These are phyloP conservation scores for Drosophila ambigua DNA, from an alignment of 1,140 invertebrate species.

Conservation along the genomic window DNA sequence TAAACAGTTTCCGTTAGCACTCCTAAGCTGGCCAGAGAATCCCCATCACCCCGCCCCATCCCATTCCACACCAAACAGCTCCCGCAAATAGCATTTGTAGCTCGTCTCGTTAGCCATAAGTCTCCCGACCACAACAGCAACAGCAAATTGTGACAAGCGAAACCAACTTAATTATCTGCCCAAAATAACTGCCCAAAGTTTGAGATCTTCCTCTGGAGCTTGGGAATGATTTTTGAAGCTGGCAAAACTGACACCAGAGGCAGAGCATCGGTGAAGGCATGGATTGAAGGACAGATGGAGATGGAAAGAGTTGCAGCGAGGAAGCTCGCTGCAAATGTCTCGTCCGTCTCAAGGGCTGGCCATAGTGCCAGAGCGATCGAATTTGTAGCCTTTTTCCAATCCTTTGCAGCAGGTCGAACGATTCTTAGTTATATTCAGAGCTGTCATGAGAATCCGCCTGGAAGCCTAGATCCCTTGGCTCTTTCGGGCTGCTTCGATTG, in stretches of 20 bases:
- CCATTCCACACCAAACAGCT: background rate
- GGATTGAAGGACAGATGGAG: too few relatives aligned
- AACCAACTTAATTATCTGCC: slow-evolving; percentile 40
- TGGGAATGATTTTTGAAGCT: background rate
- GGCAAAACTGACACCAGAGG: slow-evolving; percentile 7
- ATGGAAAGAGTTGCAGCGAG: too few relatives aligned
- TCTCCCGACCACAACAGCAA: background rate
- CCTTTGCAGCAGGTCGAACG: too few relatives aligned
- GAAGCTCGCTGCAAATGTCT: too few relatives aligned
- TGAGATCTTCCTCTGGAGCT: slow-evolving; percentile 23
- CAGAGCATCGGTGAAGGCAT: too few relatives aligned
- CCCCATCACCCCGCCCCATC: slow-evolving; percentile 1
- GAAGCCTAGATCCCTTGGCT: too few relatives aligned
- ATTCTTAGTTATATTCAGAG: too few relatives aligned
- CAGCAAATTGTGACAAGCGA: background rate
- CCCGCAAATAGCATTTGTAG: background rate
- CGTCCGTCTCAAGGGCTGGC: too few relatives aligned
- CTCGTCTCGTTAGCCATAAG: slow-evolving; percentile 15
- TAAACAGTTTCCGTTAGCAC: slow-evolving; percentile 44
- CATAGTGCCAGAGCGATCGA: too few relatives aligned
- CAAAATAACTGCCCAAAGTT: slow-evolving; percentile 6
- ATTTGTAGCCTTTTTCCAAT: too few relatives aligned
- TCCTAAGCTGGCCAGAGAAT: slow-evolving; percentile 1
- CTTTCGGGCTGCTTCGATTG: too few relatives aligned
- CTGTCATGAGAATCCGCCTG: too few relatives aligned